Conservation (phyloP, 1,140 invertebrate genomes). For the Halesus radiatus region DNA sequence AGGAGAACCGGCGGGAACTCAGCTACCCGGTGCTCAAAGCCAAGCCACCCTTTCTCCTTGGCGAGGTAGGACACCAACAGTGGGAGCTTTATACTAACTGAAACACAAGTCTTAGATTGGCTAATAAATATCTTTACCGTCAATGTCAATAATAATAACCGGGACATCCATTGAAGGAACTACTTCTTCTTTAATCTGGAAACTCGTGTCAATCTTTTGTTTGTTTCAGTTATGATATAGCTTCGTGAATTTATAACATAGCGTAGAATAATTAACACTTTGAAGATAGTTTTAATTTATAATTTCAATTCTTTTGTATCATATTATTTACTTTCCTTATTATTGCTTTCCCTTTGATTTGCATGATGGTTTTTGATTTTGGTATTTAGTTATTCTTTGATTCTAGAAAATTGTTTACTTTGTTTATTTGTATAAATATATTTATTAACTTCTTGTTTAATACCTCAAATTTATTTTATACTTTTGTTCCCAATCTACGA, state of each 20-base stretch:
- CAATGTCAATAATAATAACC: no score
- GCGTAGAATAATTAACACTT: conserved; percentile 3
- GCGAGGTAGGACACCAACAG: conserved; percentile 49
- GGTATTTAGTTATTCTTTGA: conserved; percentile 32
- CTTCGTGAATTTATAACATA: conserved; percentile 2
- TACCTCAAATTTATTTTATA: neutral
- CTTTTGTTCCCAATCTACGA: neutral
- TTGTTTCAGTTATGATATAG: conserved; percentile 23
- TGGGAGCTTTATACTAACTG: conserved; percentile 15
- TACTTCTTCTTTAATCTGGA: neutral
- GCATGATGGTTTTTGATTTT: conserved; percentile 39
- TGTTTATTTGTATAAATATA: no score
- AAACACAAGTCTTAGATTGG: conserved; percentile 3
- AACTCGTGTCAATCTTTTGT: neutral
- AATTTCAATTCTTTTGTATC: conserved; percentile 20
- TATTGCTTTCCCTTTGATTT: conserved; percentile 36
- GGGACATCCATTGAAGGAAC: no score
- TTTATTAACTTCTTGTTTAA: neutral
- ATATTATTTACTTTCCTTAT: conserved; percentile 3
- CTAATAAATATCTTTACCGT: neutral
- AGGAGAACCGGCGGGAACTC: conserved; percentile 1
- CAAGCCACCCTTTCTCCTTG: conserved; percentile 45
- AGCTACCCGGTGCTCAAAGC: conserved; percentile 20
- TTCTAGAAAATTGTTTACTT: neutral
- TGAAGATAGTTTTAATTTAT: neutral